Conservation (phyloP, 2,888 invertebrate genomes). For the Meganola albula region DNA sequence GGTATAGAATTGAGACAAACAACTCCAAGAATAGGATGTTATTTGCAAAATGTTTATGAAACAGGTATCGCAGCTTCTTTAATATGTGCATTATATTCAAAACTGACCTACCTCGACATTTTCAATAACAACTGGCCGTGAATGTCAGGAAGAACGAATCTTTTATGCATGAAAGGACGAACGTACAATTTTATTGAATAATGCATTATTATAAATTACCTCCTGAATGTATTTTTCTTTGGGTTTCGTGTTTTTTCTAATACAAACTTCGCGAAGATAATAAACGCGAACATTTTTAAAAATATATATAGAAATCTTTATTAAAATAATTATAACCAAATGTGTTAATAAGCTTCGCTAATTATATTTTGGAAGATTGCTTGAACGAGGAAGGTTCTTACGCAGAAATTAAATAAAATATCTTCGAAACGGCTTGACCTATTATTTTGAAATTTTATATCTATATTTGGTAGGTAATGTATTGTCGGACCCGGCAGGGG, state of each 20-base stretch:
- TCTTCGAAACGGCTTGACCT: no score
- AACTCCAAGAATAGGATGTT: conserved; percentile 2
- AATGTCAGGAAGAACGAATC: conserved; percentile 11
- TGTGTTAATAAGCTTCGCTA: no score
- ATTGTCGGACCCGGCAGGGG: no score
- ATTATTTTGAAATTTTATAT: no score
- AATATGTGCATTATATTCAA: conserved; percentile 18
- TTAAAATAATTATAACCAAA: no score
- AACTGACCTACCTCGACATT: conserved; percentile 24
- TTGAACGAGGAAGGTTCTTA: no score
- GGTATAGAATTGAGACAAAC: no score
- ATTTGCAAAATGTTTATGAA: conserved; percentile 19
- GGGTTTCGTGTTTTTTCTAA: conserved; percentile 9
- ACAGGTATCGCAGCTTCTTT: conserved; percentile 8
- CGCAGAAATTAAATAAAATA: no score
- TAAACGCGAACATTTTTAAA: no score
- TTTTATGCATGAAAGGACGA: conserved; percentile 21
- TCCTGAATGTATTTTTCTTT: conserved; percentile 16
- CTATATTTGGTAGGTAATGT: no score
- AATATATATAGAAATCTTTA: no score
- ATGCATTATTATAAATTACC: conserved; percentile 20
- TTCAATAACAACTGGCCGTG: conserved; percentile 1
- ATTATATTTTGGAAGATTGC: no score
- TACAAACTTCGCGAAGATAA: not conserved
- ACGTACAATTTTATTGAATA: conserved; percentile 18